phyloP scores from a whole-genome alignment of 2,888 invertebrate genomes.

The Cryptocephalus primarius region DNA sequence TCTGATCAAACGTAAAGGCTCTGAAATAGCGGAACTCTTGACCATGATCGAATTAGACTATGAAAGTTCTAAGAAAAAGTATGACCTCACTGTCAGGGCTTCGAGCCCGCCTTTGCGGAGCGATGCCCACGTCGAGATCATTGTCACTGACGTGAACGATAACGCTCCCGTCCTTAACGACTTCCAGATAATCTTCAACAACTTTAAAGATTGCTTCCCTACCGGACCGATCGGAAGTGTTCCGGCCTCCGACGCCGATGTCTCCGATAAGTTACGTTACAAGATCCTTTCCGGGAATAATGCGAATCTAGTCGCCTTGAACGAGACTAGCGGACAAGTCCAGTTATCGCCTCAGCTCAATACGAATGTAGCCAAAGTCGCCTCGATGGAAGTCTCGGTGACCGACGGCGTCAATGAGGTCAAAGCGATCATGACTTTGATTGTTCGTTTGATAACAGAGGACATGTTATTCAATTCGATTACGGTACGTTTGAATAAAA shows the following conservation, averaged over 20 bases:
- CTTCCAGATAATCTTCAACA: conserved; percentile 87
- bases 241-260: conserved; percentile 91
- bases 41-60: conserved; percentile 91
- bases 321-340: conserved; percentile 73
- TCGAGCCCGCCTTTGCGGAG: conserved; percentile 82
- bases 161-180: conserved; percentile 87
- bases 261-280: conserved; percentile 75
- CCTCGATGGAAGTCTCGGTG: conserved; percentile 88
- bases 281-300: conserved; percentile 85
- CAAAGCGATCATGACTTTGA: conserved; percentile 83
- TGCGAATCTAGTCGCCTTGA: conserved; percentile 76
- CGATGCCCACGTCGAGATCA: conserved; percentile 77
- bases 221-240: conserved; percentile 83
- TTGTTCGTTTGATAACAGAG: conserved; percentile 81
- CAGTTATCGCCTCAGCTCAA: conserved; percentile 85
- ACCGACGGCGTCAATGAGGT: conserved; percentile 90
- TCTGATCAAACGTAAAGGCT: conserved; percentile 68
- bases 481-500: conserved; percentile 83
- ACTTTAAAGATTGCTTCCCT: conserved; percentile 88
- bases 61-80: conserved; percentile 86
- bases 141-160: conserved; percentile 91
- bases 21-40: conserved; percentile 76
- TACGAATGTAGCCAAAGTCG: conserved; percentile 88
- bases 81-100: conserved; percentile 79
- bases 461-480: conserved; percentile 92